Evolutionary conservation across 2,797 vertebrate genomes (phyloP).

Genomic region (Tarsius wallacei): DNA sequence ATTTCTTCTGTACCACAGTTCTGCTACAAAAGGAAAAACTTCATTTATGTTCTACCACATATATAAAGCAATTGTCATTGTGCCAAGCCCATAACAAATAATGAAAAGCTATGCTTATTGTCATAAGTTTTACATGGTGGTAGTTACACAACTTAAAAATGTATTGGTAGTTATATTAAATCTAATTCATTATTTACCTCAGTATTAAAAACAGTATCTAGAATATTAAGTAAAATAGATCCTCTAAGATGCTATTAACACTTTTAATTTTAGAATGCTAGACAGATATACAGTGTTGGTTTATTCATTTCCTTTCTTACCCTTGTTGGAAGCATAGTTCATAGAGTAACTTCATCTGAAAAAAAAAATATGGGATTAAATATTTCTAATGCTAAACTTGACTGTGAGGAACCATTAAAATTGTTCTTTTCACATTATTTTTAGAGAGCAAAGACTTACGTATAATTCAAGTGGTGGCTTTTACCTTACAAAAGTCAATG

Average conservation of each 20-base stretch:
- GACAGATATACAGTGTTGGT: not conserved
- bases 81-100: not conserved
- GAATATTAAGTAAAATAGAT: not conserved
- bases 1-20: not conserved
- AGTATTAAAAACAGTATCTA: not conserved
- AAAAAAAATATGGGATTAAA: not conserved
- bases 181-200: not conserved
- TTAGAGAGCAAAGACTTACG: not conserved
- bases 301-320: not conserved
- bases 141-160: not conserved
- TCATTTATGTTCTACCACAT: not conserved
- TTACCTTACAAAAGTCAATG: not conserved
- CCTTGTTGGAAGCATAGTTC: not conserved
- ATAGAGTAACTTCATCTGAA: not conserved
- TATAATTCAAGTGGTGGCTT: not conserved
- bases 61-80: not conserved
- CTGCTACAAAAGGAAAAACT: not conserved
- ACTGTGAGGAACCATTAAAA: not conserved
- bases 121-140: not conserved
- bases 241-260: not conserved
- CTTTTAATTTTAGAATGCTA: not conserved
- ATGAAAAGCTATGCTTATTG: not conserved
- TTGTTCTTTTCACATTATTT: not conserved
- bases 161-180: not conserved
- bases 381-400: not conserved